These are phyloP conservation scores for Neostethus bicornis DNA, from an alignment of 2,797 vertebrate species.

Conservation along the genomic window DNA sequence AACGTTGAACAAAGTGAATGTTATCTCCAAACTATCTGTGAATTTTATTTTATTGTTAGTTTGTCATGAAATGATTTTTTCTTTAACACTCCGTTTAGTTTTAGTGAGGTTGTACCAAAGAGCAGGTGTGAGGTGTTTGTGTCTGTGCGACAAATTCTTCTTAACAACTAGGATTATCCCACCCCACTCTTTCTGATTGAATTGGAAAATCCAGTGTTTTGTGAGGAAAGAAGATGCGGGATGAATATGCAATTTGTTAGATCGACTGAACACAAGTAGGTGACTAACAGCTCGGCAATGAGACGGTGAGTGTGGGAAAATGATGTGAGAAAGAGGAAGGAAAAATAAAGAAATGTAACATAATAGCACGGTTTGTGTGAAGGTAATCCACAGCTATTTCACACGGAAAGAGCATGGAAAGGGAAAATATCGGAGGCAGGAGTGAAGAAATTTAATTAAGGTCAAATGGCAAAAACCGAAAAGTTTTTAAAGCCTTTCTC, in stretches of 20 bases:
- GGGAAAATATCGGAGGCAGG: neutral
- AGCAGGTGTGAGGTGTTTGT: conserved; percentile 56
- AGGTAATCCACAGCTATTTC: neutral
- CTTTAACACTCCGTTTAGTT: neutral
- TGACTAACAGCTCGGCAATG: conserved; percentile 13
- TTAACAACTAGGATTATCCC: conserved; percentile 60
- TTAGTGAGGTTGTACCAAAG: conserved; percentile 2
- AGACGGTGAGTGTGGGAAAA: conserved; percentile 41
- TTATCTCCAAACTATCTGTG: neutral
- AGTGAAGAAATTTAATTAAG: neutral
- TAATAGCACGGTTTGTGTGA: neutral
- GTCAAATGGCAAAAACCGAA: neutral
- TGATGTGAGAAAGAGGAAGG: conserved; percentile 7
- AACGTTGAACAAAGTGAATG: neutral
- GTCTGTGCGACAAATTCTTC: conserved; percentile 54
- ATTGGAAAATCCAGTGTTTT: conserved; percentile 54
- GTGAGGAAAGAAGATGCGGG: conserved; percentile 42
- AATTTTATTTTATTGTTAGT: neutral
- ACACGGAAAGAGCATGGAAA: neutral
- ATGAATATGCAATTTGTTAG: conserved; percentile 45
- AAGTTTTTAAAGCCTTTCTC: too few species aligned
- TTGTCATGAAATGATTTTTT: neutral
- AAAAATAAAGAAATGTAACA: neutral
- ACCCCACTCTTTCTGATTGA: conserved; percentile 66
- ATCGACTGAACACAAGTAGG: conserved; percentile 26